Evolutionary conservation across 2,888 invertebrate species (phyloP), one percentile per base, ranked within the genome.

Genomic region (Catotricha subobsoleta): DNA sequence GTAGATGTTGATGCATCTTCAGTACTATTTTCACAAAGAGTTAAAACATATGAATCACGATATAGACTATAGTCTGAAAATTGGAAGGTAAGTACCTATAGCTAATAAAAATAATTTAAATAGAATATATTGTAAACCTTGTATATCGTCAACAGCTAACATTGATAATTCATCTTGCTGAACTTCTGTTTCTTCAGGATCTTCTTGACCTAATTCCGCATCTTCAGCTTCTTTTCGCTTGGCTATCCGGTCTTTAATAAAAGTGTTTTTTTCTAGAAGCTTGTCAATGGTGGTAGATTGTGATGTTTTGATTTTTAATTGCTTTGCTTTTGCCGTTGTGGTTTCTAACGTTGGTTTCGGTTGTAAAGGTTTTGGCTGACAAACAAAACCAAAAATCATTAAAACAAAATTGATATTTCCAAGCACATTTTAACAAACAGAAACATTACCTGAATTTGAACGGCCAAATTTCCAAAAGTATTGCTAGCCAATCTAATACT

Each of bases 1-100:
- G 25, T 13, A 5, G 16, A 12, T 48, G 49, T 19, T 38, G 45
- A 47, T 38, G 47, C 43, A 18, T 52, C 50, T 29, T 52, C 50
- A 31, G 44, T 46, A 12, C 47, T 47, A 41, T 51, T 46, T 36
- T 41, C 34, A n/a, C 27, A 21, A 6, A 41, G 27, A n/a, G 41
- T 41, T 15, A 41, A 13, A 12, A 41, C 9, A 13, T 41, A 41
- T 15, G 41, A 41, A 13, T 41, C 41, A 1, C 35, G 28, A 12
- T 23, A 41, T 7, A 41, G 27, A 36, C 23, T n/a, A n/a, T n/a
- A 12, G n/a, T 21, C 16, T 23, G 23, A 18, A 28, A 28, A 27
- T 10, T 28, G 7, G 6, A 25, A 25, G 10, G 25, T 10, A 25
- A 25, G 10, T 8, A 25, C 25, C 10, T 25, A n/a, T n/a, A 6